These are phyloP conservation scores for Cyprinodon brontotheroides DNA, from an alignment of 2,113 vertebrate genomes.

Conservation along the genomic window DNA sequence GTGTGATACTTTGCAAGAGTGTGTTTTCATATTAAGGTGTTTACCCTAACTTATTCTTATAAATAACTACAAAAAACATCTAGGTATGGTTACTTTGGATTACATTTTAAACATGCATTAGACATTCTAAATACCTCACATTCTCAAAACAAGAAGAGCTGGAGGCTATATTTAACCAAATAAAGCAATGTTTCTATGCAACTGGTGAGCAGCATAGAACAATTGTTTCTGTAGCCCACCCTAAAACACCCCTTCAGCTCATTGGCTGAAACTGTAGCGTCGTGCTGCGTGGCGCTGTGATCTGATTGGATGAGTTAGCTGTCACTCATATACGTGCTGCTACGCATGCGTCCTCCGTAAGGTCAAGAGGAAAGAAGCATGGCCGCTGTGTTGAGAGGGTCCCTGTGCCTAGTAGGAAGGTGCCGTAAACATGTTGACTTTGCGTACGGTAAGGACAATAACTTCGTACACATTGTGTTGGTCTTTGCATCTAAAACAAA, in stretches of 20 bases:
- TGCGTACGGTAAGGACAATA: conserved; percentile 70
- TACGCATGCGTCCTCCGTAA: conserved; percentile 35
- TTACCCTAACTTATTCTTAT: too few relatives aligned
- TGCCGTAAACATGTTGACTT: conserved; percentile 72
- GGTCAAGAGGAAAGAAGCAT: conserved; percentile 78
- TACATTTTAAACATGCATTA: too few relatives aligned
- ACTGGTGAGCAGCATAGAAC: not conserved
- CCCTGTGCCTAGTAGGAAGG: conserved; percentile 69
- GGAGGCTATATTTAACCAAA: too few relatives aligned
- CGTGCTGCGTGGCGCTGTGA: not conserved
- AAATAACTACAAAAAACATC: too few relatives aligned
- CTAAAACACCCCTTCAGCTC: conserved; percentile 17
- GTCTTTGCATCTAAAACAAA: not conserved
- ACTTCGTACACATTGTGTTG: not conserved
- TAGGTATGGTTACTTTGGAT: too few relatives aligned
- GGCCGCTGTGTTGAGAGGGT: conserved; percentile 79
- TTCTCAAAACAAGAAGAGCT: too few relatives aligned
- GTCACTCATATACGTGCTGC: conserved; percentile 37
- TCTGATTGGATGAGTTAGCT: conserved; percentile 50
- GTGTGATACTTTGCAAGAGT: too few relatives aligned
- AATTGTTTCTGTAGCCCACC: not conserved
- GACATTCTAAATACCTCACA: too few relatives aligned
- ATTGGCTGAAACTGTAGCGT: conserved; percentile 49
- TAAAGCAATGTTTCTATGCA: too few relatives aligned
- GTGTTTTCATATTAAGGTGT: too few relatives aligned